Base-by-base conservation (phyloP, 2,113 vertebrate genomes). In the Butorides virescens region DNA sequence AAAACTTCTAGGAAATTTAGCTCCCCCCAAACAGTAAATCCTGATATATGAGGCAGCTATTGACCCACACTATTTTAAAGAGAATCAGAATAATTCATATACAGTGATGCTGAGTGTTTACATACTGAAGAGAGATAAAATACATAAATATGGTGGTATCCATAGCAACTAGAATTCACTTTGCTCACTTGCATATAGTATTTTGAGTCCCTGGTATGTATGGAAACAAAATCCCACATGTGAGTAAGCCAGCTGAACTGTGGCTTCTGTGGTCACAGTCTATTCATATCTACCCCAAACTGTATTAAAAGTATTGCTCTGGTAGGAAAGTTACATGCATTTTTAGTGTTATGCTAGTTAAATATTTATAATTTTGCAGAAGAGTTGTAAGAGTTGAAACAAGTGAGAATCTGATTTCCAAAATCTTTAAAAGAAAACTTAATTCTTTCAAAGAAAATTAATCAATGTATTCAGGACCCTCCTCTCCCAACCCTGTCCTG, bases 201-300 rank as follows among this genome's bases (percentile, higher is more conserved):
- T 91, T 96, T 93, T 82, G 80, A 58, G 63, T 75, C 52, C 5
- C 53, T 87, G 30, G 34, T 89, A 21, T 68, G 52, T 82, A 36
- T 79, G 84, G 89, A 89, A 96, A 92, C 87, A 53, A 84, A 82
- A 76, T 88, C 52, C 53, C 47, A 70, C 71, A 55, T 89, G 55
- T 88, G 62, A 95, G 44, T 59, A 82, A 82, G 59, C 42, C 50
- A 85, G 62, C 86, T 87, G 73, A 89, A 58, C 42, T 58, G 77
- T 76, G 94, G 84, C 39, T 97, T 92, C 53, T 95, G 84, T 95
- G 94, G 89, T 72, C 3, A 0, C n/a, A 63, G 59, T 59, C 87
- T 90, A 44, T 89, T 95, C 73, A 17, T 58, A 12, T 72, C 76
- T 85, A 17, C 26, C 13, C n/a, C 6, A 68, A 85, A 55, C 29